Evolutionary conservation across 1,140 invertebrate genomes (phyloP).

Genomic region (Pomphorhynchus laevis): DNA sequence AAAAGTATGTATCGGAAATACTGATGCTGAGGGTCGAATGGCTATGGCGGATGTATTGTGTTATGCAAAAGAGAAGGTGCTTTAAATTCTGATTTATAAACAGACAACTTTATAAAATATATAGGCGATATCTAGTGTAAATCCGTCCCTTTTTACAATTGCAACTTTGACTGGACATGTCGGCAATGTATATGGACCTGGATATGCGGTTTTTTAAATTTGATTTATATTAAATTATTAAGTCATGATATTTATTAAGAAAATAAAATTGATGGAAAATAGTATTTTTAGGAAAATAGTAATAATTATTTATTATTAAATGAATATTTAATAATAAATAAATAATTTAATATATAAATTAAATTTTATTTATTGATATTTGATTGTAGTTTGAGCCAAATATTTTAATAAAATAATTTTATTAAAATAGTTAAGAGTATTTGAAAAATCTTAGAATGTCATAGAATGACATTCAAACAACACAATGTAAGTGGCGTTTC

Average conservation of each 20-base stretch:
- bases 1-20: constrained; percentile 8
- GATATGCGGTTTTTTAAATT: constrained; percentile 29
- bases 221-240: not conserved
- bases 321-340: constrained; percentile 51
- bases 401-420: constrained; percentile 33
- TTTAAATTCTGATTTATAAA: not conserved
- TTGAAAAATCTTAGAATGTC: too few relatives aligned
- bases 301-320: too few relatives aligned
- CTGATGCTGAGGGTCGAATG: constrained; percentile 10
- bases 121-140: constrained; percentile 24
- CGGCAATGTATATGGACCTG: constrained; percentile 32
- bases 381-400: constrained; percentile 31
- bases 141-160: constrained; percentile 59
- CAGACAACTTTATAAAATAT: constrained; percentile 8
- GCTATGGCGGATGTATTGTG: constrained; percentile 7
- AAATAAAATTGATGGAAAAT: constrained; percentile 34
- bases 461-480: too few relatives aligned
- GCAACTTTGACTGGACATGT: constrained; percentile 73
- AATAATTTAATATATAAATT: constrained; percentile 20
- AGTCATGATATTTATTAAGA: constrained; percentile 15
- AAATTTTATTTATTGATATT: not conserved
- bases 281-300: too few relatives aligned
- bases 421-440: too few relatives aligned
- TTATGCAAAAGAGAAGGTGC: constrained; percentile 1
- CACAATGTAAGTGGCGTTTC: too few relatives aligned